Evolutionary conservation across 2,888 invertebrate genomes (phyloP).

Genomic region (Hedychridium roseum): DNA sequence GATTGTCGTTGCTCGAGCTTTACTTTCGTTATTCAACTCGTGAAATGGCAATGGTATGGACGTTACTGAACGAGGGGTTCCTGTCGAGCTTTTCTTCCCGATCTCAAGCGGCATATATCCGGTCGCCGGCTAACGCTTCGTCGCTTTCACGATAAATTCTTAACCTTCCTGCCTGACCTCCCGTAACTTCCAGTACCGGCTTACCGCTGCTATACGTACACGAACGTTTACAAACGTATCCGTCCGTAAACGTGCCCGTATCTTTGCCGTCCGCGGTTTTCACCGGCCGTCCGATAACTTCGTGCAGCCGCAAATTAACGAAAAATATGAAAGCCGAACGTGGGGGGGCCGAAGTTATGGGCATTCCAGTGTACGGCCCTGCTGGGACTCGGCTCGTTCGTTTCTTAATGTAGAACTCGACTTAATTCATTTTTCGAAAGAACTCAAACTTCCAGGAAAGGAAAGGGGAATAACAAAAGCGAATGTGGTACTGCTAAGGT

Average conservation of each 20-base stretch:
- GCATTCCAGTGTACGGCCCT: too few relatives aligned
- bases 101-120: constrained; percentile 1
- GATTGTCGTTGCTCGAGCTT: neutral
- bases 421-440: too few relatives aligned
- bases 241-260: neutral
- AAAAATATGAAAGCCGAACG: constrained; percentile 1
- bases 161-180: constrained; percentile 12
- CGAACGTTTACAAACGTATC: neutral
- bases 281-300: neutral
- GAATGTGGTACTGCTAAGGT: too few relatives aligned
- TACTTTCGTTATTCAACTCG: neutral
- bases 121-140: constrained; percentile 10
- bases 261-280: neutral
- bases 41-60: too few relatives aligned
- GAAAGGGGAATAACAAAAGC: too few relatives aligned
- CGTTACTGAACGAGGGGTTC: too few relatives aligned
- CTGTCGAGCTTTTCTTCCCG: too few relatives aligned
- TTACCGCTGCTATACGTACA: neutral
- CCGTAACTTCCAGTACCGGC: constrained; percentile 9
- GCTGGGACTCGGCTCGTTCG: too few relatives aligned
- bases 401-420: too few relatives aligned
- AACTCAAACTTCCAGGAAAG: too few relatives aligned
- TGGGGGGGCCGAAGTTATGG: too few relatives aligned
- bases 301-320: neutral
- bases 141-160: constrained; percentile 17